Evolutionary conservation across 2,888 invertebrate genomes (phyloP), one percentile per base, ranked within the genome.

Genomic region (Diplazon laetatorius): DNA sequence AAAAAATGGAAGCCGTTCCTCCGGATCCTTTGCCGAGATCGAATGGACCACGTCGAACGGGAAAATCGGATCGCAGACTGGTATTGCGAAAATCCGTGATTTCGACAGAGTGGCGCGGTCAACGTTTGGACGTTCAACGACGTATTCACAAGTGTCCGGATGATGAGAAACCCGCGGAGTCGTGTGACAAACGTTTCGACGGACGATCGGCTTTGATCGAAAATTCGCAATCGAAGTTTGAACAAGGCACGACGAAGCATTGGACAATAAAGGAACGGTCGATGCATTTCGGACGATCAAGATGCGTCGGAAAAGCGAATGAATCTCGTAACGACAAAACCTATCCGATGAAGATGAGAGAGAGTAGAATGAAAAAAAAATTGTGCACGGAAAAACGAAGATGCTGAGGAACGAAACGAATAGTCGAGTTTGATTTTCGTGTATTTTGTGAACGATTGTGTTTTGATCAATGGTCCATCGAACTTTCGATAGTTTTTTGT

Each of bases 101-200:
- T n/a, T n/a, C n/a, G n/a, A n/a, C n/a, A n/a, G 74, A 82, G 22
- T 86, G 87, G 87, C 75, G 59, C 4, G 66, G 46, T n/a, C 86
- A 86, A 60, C 82, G 59, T 30, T 84, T 83, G 63, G 25, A 39
- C 8, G 35, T 84, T n/a, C 80, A 85, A 50, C 42, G 82, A 48
- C 84, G 68, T 20, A 80, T 81, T 48, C 84, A 79, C 73, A 84
- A 79, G 55, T 82, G 83, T 69, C 48, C 68, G 6, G 30, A 66
- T 8, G 12, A n/a, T 44, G n/a, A 37, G 14, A 71, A 50, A 52
- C 46, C 20, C 46, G 18, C 66, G 22, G 57, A 66, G 52, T 22
- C 18, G 4, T 14, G 14, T 8, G 25, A 6, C 52, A 44, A 42
- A 5, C 10, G 10, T 18, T 57, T 85, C 10, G 76, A 87, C 72